Evolutionary conservation across 2,113 vertebrate genomes (phyloP).

Genomic region (Condylura cristata): DNA sequence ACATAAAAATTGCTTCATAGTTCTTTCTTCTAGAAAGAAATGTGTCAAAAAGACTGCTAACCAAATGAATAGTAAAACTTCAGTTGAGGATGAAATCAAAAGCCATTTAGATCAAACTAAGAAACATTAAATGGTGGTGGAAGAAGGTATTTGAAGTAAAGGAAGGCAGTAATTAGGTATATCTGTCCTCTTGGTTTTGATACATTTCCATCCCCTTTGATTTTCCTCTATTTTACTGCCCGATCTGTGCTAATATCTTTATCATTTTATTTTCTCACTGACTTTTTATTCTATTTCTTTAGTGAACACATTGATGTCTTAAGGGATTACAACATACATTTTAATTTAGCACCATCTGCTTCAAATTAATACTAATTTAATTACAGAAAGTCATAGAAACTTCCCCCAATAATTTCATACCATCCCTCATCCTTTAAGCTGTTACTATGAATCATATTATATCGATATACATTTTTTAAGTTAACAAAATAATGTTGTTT

Average conservation of each 20-base stretch:
- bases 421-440: not conserved
- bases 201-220: not conserved
- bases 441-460: not conserved
- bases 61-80: not conserved
- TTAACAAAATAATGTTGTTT: not conserved
- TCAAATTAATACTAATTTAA: not conserved
- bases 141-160: conserved; percentile 15
- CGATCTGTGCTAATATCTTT: not conserved
- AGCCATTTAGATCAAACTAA: not conserved
- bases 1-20: not conserved
- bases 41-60: not conserved
- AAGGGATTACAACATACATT: conserved; percentile 18
- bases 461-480: not conserved
- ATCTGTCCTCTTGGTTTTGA: not conserved
- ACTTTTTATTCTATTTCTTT: not conserved
- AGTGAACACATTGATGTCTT: not conserved
- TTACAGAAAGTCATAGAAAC: not conserved
- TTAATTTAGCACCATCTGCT: not conserved
- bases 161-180: not conserved
- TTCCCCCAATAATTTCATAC: not conserved
- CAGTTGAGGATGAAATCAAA: not conserved
- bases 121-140: not conserved
- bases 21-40: conserved; percentile 39
- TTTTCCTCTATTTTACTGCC: not conserved
- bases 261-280: not conserved